Base-by-base conservation (phyloP, 2,113 vertebrate genomes). In the Lasiurus borealis region DNA sequence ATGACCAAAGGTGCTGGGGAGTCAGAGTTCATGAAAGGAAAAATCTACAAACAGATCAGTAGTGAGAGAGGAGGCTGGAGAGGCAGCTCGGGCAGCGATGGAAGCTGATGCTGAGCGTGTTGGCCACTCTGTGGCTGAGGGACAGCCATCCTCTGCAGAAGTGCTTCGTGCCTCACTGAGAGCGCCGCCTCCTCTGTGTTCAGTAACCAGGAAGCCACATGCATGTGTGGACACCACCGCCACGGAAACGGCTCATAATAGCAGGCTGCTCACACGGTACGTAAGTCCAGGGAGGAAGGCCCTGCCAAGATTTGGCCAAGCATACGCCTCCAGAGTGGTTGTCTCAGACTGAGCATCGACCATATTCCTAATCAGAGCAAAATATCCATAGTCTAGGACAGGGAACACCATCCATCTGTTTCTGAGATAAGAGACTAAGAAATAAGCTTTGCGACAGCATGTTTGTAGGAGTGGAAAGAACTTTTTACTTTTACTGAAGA, bases 261-360 rank as follows among this genome's bases (percentile, higher is more conserved):
- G 85, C 78, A 87, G 85, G 83, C 69, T 95, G 85, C 64, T 93
- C 85, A 80, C 54, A 48, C 78, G 59, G 88, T 34, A 9, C 76
- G 46, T 85, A 81, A 73, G 50, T 89, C 73, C 95, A 66, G 16
- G 48, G 44, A 94, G 80, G 81, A 92, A 78, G 62, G 86, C 8
- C 31, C 64, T 91, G 97, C 90, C 81, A 94, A 83, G 89, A 66
- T 82, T 93, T 69, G 62, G 92, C 95, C 69, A 89, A 90, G 88
- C 85, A n/a, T 78, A 68, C 23, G 31, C 82, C 73, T 92, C 92
- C 77, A 62, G 87, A 77, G 71, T 92, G 73, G 40, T 91, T 78
- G 8, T 80, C 73, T 92, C 88, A 62, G 73, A 76, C 44, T 25
- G 92, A 88, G 44, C 88, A 29, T 62, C 71, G 69, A 91, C 62